phyloP scores from a whole-genome alignment of 2,797 vertebrate species.

The Falco berigora region DNA sequence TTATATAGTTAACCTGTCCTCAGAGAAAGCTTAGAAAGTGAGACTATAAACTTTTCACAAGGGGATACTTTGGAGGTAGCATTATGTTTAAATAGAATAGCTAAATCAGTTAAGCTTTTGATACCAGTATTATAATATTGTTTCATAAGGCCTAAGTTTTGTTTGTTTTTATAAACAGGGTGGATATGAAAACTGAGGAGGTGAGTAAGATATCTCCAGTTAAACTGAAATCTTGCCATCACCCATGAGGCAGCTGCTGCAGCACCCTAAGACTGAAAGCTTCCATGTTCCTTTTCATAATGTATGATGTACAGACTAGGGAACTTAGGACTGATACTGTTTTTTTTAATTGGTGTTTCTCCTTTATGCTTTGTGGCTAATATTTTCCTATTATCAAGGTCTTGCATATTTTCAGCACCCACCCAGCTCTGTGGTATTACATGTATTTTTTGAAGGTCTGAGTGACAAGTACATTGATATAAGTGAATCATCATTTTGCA shows the following conservation, averaged over 20 bases:
- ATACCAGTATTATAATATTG: not conserved
- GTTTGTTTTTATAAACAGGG: not conserved
- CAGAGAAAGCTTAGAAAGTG: not conserved
- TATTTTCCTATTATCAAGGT: conserved; percentile 74
- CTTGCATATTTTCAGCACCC: conserved; percentile 73
- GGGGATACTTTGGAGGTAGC: not conserved
- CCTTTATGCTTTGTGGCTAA: conserved; percentile 69
- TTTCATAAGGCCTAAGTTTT: not conserved
- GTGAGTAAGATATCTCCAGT: not conserved
- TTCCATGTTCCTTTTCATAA: not conserved
- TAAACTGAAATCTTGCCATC: not conserved
- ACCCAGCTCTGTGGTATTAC: conserved; percentile 65
- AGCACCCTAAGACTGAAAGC: not conserved
- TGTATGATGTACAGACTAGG: not conserved
- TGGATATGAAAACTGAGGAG: not conserved
- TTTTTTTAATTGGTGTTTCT: conserved; percentile 40
- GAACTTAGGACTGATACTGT: not conserved
- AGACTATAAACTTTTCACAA: not conserved
- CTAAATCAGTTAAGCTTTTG: not conserved
- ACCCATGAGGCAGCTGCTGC: not conserved
- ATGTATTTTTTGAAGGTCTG: conserved; percentile 65
- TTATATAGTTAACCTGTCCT: not conserved
- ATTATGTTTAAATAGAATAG: not conserved
- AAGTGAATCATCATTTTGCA: conserved; percentile 78
- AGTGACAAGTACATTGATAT: conserved; percentile 79